phyloP scores from a whole-genome alignment of 2,797 vertebrate species.

The Microcaecilia unicolor region DNA sequence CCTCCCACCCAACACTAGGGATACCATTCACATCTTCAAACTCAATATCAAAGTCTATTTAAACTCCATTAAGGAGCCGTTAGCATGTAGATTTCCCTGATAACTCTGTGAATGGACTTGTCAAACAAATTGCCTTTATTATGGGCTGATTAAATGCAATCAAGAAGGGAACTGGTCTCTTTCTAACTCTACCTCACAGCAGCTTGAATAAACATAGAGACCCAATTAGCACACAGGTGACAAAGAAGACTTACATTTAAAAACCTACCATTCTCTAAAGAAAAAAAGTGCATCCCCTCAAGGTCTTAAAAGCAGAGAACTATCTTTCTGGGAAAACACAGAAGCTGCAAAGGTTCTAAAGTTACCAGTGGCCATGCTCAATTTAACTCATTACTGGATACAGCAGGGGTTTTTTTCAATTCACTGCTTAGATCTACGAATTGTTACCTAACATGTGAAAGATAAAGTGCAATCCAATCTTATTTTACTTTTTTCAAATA shows the following conservation, averaged over 20 bases:
- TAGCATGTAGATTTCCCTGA: slow-evolving; percentile 29
- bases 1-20: slow-evolving; percentile 2
- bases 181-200: slow-evolving; percentile 14
- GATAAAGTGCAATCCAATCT: too few relatives aligned
- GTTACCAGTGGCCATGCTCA: too few relatives aligned
- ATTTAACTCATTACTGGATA: too few relatives aligned
- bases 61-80: slow-evolving; percentile 29
- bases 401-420: too few relatives aligned
- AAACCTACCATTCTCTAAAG: slow-evolving; percentile 6
- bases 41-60: slow-evolving; percentile 13
- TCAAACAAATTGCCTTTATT: slow-evolving; percentile 47
- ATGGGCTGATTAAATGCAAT: slow-evolving; percentile 29
- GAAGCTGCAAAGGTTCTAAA: slow-evolving; percentile 10
- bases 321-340: background rate
- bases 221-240: slow-evolving; percentile 36
- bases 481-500: too few relatives aligned
- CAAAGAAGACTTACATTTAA: slow-evolving; percentile 36
- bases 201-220: slow-evolving; percentile 32
- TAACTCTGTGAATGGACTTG: slow-evolving; percentile 36
- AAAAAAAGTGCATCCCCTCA: background rate
- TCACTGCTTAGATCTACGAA: too few relatives aligned
- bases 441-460: too few relatives aligned
- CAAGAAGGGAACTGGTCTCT: slow-evolving; percentile 15
- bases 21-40: slow-evolving; percentile 12
- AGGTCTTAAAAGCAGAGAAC: slow-evolving; percentile 2